Base-by-base conservation (phyloP, 2,113 vertebrate species). In the Struthio camelus region DNA sequence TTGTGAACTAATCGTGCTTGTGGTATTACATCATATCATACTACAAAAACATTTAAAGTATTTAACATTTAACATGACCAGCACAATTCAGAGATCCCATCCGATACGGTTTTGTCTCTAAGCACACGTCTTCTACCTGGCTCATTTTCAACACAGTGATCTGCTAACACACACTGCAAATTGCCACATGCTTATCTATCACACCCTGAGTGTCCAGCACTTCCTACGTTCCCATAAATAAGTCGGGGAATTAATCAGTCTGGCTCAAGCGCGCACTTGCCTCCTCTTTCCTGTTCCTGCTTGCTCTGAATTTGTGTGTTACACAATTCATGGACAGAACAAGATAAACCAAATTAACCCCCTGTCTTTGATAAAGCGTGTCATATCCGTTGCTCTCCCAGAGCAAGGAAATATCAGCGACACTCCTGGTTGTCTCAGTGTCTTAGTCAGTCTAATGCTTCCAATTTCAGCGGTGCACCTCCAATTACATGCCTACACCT, bases 171-270 rank as follows among this genome's bases (percentile, higher is more conserved):
- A n/a, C 7, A 2, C 23, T 5, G 50, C 1, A 1, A 12, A 40
- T 15, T 18, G 53, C 11, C 40, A 30, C 1, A 1, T 6, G 28
- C 18, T 28, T 27, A 46, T 38, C 61, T 61, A 14, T n/a, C 9
- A 48, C 25, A 20, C 69, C 46, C 7, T 23, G 34, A 1, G 5
- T 13, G 44, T 44, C 30, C 82, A 80, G 58, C 0, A 0, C 66
- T 85, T 82, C 76, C 67, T 59, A 38, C 3, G 1, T 1, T 1
- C 32, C 2, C 24, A 0, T 0, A 22, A 27, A 0, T 0, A 22
- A 27, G 13, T 2, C 1, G 0, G 36, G 24, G 7, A 34, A 23
- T 56, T 72, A 38, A 77, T 56, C 64, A 11, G 36, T 1, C 6
- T 5, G 38, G 73, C 78, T 84, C 65, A 32, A 65, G n/a, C 4